Percentiles rank a stretch among this genome's conserved stretches.
Conservation (phyloP, 2,797 vertebrate genomes). For the Mallotus villosus region DNA sequence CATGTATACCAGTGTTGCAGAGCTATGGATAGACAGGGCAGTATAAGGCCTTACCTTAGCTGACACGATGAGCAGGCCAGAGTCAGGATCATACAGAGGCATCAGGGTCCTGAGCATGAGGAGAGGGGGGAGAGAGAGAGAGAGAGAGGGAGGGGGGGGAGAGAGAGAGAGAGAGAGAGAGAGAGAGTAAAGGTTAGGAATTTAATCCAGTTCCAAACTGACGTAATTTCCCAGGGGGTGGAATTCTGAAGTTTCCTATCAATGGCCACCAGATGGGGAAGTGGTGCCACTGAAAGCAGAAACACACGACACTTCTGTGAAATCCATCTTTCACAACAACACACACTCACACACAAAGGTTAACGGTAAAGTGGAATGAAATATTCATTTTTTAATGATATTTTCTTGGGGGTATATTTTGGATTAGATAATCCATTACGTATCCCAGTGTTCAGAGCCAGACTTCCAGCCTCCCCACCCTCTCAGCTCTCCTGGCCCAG, state of each 20-base stretch:
- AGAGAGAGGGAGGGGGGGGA: slow-evolving; percentile 20
- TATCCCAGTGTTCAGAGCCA: too few relatives aligned
- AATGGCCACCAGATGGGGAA: slow-evolving; percentile 58
- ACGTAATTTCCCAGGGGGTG: background rate
- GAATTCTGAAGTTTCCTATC: slow-evolving; percentile 12
- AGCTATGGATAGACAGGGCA: too few relatives aligned
- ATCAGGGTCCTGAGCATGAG: slow-evolving; percentile 75
- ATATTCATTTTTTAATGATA: too few relatives aligned
- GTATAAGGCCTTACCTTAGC: slow-evolving; percentile 77
- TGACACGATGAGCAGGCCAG: slow-evolving; percentile 84
- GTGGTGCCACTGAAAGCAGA: slow-evolving; percentile 1
- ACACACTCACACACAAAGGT: slow-evolving; percentile 4
- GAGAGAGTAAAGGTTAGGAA: background rate
- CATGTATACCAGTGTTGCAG: too few relatives aligned
- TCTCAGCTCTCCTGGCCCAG: background rate
- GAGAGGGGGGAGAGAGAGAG: slow-evolving; percentile 9
- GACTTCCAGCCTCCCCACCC: background rate
- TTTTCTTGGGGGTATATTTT: too few relatives aligned
- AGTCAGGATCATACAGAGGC: slow-evolving; percentile 86
- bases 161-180: slow-evolving; percentile 16
- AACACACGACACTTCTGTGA: background rate
- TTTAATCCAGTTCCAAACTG: background rate
- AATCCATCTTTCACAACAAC: background rate
- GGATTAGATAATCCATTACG: background rate
- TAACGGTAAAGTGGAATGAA: background rate